Base-by-base conservation (phyloP, 2,113 vertebrate genomes). In the Hippocampus mohnikei region DNA sequence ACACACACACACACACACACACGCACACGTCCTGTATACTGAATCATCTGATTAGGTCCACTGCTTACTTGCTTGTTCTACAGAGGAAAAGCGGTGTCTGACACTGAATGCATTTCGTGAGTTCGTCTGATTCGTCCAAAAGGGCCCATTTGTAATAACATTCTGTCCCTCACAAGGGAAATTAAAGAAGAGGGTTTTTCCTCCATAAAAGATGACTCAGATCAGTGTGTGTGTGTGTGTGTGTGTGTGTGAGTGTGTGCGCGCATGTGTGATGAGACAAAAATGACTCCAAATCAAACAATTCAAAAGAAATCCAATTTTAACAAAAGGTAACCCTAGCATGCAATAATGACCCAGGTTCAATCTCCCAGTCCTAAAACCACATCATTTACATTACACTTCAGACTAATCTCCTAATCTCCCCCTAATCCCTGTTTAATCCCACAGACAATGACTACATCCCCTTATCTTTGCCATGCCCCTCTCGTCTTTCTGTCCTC, bases 341-440 rank as follows among this genome's bases (percentile, higher is more conserved):
- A 61, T 76, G 60, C 21, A 48, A 29, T 63, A 41, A 55, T 80
- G 70, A 78, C 71, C 71, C 37, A 16, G 29, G 65, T 65, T 66
- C 66, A 72, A 62, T 78, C 70, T 71, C 69, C 18, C 13, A 15
- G 25, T 65, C 63, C 42, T 81, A 40, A 81, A 73, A 61, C 64
- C 66, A 64, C 71, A 77, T 67, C 53, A 81, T 81, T 83, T 78
- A 84, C 50, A 60, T 67, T 69, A 71, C 50, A 44, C 66, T 70
- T 63, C 60, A 62, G 67, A 48, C 72, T 80, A 79, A 85, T 88
- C 79, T 85, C 80, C 59, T 83, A 82, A 86, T 90, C 84, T 76
- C 62, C 21, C 52, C 66, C 66, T 77, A 81, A 89, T 82, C 86
- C 72, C 20, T 37, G 8, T 81, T 77, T 80, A 77, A 88, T 85